Evolutionary conservation across 2,797 vertebrate genomes (phyloP), one percentile per base, ranked within the genome.

Genomic region (Cossypha niveicapilla): DNA sequence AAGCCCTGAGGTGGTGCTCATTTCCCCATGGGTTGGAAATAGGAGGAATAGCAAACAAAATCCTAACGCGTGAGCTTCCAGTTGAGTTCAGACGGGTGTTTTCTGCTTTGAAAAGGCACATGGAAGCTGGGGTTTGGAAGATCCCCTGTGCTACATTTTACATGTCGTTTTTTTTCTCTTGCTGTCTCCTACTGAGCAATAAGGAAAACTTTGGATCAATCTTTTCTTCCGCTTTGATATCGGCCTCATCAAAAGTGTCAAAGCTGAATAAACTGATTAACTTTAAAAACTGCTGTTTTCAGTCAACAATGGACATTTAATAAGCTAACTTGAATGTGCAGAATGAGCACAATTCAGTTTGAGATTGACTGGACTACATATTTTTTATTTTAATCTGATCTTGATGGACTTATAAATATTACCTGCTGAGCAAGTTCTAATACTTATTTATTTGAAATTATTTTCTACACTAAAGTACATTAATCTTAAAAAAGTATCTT

Each of bases 371-470:
- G 96, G 97, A 98, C 97, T 97, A 93, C 94, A 92, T 95, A 95
- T 97, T 97, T 96, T 94, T 96, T 96, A 93, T 96, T 97, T 97
- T 97, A 96, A 97, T 97, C 97, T 86, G 96, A 97, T 98, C 94
- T 96, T 96, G 94, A 92, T 95, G 96, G 96, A 97, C 96, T 98
- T 98, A 97, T 98, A 98, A 98, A 98, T 98, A 98, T 96, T 97
- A 97, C 95, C 97, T 97, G 97, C 96, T 96, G 97, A 97, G 97
- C 97, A 98, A 98, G 96, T 98, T 96, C 97, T 98, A 95, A 97
- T 97, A 97, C 97, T 98, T 98, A 98, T 98, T 98, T 98, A 98
- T 98, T 98, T 98, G 97, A 98, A 97, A 97, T 97, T 96, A 95
- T 97, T 97, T 96, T 96, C 94, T 94, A 96, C 87, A 93, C 94